Evolutionary conservation across 2,797 vertebrate genomes (phyloP).

Genomic region (Lagorchestes hirsutus): DNA sequence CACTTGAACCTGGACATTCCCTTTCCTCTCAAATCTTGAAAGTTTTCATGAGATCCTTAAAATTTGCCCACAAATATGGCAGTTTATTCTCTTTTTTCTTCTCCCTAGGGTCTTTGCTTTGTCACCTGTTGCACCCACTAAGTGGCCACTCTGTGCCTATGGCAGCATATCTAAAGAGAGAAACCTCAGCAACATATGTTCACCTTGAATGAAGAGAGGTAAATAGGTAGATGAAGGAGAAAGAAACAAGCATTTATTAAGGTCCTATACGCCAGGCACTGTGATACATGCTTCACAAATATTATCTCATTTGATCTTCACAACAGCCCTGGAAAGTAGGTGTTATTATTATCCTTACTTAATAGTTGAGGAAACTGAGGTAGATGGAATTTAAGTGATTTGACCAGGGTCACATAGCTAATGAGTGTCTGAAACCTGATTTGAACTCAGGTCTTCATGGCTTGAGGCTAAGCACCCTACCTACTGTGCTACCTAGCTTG

Average conservation of each 20-base stretch:
- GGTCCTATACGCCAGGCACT: background rate
- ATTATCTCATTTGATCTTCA: background rate
- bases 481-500: background rate
- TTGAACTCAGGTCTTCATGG: background rate
- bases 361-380: background rate
- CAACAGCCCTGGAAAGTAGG: background rate
- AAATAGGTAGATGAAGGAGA: fast-evolving
- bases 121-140: background rate
- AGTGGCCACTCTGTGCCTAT: background rate
- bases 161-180: background rate
- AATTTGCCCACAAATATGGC: background rate
- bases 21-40: background rate
- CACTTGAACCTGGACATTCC: fast-evolving
- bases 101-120: background rate
- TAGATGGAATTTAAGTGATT: background rate
- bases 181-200: background rate
- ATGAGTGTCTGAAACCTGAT: background rate
- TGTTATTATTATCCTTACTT: background rate
- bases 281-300: background rate
- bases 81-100: background rate
- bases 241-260: background rate
- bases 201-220: background rate
- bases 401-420: background rate
- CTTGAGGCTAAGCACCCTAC: background rate
- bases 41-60: background rate